Evolutionary conservation across 2,888 invertebrate genomes (phyloP), one percentile per base, ranked within the genome.

Genomic region (Drosophila setosimentum): DNA sequence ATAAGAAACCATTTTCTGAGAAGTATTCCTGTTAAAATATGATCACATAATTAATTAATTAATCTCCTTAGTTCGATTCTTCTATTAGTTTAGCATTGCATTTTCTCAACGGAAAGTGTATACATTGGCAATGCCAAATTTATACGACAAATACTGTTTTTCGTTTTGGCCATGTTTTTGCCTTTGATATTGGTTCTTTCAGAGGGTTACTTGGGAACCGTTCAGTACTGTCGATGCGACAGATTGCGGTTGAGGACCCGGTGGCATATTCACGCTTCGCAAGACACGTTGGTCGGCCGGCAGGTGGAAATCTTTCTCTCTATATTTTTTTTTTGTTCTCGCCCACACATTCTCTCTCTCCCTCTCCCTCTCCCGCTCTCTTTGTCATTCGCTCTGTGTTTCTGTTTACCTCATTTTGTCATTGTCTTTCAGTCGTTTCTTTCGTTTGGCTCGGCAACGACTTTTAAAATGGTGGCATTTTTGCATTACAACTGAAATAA

Each of bases 391-490:
- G 24, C 16, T n/a, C 37, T 27, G 29, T 45, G 24, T 21, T n/a
- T 32, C 48, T 51, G 49, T 58, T 66, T 50, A 73, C 37, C 53
- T 73, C 37, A 51, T 63, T 73, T 65, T 45, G 35, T 33, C 68
- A 79, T 79, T 78, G 82, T 81, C 82, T 67, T 67, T 64, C 40
- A n/a, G 51, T 49, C 24, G 58, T 64, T 60, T 67, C 69, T 58
- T 67, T 69, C 61, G 64, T 67, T 72, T 68, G 51, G 62, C 68
- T 65, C 40, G 73, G 50, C 81, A 73, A 67, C 68, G 82, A 70
- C 68, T 87, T 82, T 81, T 64, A 82, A 82, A 86, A 82, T 82
- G 82, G 84, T 89, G 81, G 89, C 67, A 68, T 79, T 79, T 73
- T 78, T 70, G 68, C 73, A 70, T 72, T 77, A 83, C 84, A 88